Evolutionary conservation across 2,888 invertebrate species (phyloP).

Genomic region (Xestia sexstrigata): DNA sequence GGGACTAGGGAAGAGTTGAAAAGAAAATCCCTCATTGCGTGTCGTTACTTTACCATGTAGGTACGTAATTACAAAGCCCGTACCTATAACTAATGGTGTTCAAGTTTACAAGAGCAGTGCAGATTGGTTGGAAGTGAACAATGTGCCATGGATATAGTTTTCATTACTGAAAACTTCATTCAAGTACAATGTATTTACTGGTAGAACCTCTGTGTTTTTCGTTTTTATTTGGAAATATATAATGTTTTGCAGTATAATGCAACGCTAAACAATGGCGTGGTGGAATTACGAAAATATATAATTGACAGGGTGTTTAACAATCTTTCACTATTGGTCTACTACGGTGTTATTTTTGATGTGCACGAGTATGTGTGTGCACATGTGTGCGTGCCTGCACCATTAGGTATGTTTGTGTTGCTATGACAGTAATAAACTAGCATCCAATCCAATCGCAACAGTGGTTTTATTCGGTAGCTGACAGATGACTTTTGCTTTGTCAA

Average conservation of each 20-base stretch:
- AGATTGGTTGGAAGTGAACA: background rate
- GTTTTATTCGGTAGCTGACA: no score
- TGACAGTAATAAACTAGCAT: no score
- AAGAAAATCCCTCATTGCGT: no score
- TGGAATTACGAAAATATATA: background rate
- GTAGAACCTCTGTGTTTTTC: background rate
- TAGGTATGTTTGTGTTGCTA: no score
- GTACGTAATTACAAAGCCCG: conserved; percentile 26
- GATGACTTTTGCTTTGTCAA: no score
- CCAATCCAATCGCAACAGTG: no score
- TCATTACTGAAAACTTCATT: background rate
- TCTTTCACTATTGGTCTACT: background rate
- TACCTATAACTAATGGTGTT: conserved; percentile 9
- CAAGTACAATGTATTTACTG: background rate
- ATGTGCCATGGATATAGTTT: background rate
- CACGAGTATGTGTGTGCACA: no score
- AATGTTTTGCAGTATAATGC: background rate
- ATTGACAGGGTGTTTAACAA: background rate
- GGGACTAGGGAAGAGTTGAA: no score
- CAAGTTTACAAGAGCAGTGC: conserved; percentile 24
- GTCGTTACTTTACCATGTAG: background rate
- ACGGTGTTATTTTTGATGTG: no score
- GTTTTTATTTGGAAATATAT: background rate
- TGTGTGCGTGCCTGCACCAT: no score
- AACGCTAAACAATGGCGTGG: background rate